Conservation (phyloP, 2,888 invertebrate species). For the Rhagium mordax region DNA sequence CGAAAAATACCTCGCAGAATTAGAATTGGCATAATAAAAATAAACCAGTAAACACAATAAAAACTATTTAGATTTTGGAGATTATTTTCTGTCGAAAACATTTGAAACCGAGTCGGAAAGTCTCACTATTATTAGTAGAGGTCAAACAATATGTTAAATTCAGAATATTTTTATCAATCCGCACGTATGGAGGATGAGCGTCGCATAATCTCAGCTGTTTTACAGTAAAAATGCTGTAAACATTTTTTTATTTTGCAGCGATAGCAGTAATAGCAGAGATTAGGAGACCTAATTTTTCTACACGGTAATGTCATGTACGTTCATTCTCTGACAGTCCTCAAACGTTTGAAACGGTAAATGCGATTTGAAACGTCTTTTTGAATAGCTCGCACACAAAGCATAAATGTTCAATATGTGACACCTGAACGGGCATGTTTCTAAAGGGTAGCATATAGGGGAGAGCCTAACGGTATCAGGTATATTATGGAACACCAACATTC, state of each 20-base stretch:
- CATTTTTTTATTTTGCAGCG: no score
- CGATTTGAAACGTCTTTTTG: no score
- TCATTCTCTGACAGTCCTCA: no score
- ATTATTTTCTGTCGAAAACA: no score
- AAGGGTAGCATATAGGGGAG: background rate
- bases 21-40: background rate
- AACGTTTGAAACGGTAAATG: no score
- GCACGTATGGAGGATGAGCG: background rate
- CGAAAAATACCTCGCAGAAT: no score
- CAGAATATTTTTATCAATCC: background rate
- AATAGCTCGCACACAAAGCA: background rate
- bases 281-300: no score
- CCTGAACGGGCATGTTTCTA: background rate
- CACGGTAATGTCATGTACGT: no score
- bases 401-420: background rate
- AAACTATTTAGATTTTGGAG: background rate
- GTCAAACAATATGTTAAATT: background rate
- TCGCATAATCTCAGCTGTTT: background rate
- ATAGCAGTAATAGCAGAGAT: no score
- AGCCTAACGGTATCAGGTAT: conserved; percentile 13
- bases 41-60: background rate
- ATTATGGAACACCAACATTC: background rate
- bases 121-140: conserved; percentile 8
- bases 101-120: background rate
- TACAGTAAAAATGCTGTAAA: no score